Evolutionary conservation across 2,888 invertebrate genomes (phyloP).

Genomic region (Macrosiphum euphorbiae): DNA sequence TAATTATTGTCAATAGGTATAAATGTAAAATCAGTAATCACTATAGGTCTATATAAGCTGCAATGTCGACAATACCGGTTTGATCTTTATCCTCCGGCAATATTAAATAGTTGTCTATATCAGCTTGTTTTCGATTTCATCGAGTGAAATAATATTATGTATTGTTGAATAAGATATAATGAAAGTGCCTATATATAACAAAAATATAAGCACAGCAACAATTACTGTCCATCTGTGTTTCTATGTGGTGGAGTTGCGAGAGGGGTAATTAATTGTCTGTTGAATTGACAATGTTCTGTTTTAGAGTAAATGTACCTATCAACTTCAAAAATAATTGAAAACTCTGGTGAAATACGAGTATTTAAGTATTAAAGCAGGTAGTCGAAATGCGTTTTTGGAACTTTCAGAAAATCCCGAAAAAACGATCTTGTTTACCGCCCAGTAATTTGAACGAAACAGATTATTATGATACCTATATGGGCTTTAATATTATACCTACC

Average conservation of each 20-base stretch:
- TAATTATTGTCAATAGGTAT: background rate
- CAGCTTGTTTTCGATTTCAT: background rate
- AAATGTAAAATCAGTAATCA: background rate
- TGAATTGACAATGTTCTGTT: background rate
- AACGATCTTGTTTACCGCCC: background rate
- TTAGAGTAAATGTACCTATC: background rate
- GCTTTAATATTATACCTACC: background rate
- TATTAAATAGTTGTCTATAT: background rate
- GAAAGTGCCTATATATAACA: background rate
- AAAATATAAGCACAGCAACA: background rate
- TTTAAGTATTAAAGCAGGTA: background rate
- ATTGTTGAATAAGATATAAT: background rate
- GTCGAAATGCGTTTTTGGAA: background rate
- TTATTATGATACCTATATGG: background rate
- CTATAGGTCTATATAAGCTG: background rate
- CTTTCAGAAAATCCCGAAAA: background rate
- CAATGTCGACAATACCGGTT: background rate
- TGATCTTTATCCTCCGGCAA: background rate
- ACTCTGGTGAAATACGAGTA: background rate
- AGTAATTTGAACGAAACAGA: background rate
- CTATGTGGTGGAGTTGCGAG: background rate
- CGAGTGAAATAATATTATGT: background rate
- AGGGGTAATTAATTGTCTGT: background rate
- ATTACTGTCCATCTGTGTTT: background rate
- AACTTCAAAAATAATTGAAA: background rate